Evolutionary conservation across 2,113 vertebrate genomes (phyloP).

Genomic region (Crypturellus undulatus): DNA sequence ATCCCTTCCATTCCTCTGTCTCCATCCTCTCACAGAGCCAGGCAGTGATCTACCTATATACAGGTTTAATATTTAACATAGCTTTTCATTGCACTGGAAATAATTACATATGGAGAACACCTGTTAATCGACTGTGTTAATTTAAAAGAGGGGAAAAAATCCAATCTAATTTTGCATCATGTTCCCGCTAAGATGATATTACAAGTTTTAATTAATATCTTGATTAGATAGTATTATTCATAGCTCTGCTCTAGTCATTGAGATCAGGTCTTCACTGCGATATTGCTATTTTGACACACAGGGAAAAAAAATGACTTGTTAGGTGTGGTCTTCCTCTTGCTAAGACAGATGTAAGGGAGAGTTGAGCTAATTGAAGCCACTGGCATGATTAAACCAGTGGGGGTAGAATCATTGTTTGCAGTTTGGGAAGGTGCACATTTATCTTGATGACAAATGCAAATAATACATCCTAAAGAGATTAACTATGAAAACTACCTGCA

Average conservation of each 20-base stretch:
- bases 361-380: constrained; percentile 25
- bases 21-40: not conserved
- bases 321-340: not conserved
- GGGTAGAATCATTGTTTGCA: constrained; percentile 18
- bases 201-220: constrained; percentile 70
- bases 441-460: constrained; percentile 37
- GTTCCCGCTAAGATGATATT: constrained; percentile 50
- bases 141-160: constrained; percentile 37
- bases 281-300: constrained; percentile 22
- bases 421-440: constrained; percentile 16
- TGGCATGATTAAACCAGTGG: constrained; percentile 1
- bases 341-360: not conserved
- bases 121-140: constrained; percentile 63
- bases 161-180: constrained; percentile 38
- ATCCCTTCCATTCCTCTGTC: not conserved
- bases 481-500: constrained; percentile 31
- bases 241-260: not conserved
- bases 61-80: not conserved
- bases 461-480: constrained; percentile 18
- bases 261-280: constrained; percentile 1
- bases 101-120: constrained; percentile 60
- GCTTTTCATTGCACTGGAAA: constrained; percentile 32
- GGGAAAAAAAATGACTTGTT: not conserved
- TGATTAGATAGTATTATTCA: constrained; percentile 52
- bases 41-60: not conserved